A percentile compares a stretch with the other conserved stretches of the same genome.
Evolutionary conservation across 2,113 vertebrate genomes (phyloP).

Genomic region (Oostethus manadensis): DNA sequence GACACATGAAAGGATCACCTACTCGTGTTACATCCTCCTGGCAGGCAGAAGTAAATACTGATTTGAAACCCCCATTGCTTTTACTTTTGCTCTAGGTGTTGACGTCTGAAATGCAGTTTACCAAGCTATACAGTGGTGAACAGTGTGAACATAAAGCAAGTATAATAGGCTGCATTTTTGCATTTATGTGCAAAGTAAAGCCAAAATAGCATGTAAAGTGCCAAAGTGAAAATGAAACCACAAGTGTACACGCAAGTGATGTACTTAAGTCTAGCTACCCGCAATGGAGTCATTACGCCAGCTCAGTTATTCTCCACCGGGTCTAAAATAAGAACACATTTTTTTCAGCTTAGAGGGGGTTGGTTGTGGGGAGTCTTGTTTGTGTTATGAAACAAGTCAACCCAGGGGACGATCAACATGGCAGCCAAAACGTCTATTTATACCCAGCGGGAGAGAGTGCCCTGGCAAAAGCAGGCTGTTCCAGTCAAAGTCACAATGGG

Average conservation of each 20-base stretch:
- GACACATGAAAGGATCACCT: not conserved
- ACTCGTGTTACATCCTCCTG: slow-evolving; percentile 2
- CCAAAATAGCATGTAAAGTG: too few relatives aligned
- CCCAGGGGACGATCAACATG: slow-evolving; percentile 41
- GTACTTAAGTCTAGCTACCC: too few relatives aligned
- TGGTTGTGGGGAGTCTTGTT: slow-evolving; percentile 24
- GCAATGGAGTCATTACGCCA: not conserved
- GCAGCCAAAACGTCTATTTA: slow-evolving; percentile 61
- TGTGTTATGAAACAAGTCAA: slow-evolving; percentile 37
- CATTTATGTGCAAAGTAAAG: too few relatives aligned
- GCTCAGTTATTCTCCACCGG: slow-evolving; percentile 25
- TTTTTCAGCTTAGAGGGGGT: slow-evolving; percentile 3
- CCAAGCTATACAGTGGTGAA: too few relatives aligned
- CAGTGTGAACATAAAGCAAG: too few relatives aligned
- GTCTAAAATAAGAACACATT: slow-evolving; percentile 42
- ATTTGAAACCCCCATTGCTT: not conserved
- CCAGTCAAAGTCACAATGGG: slow-evolving; percentile 39
- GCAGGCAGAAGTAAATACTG: not conserved
- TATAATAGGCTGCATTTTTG: too few relatives aligned
- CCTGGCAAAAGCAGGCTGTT: slow-evolving; percentile 55
- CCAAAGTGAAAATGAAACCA: too few relatives aligned
- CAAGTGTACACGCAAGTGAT: too few relatives aligned
- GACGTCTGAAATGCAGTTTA: too few relatives aligned
- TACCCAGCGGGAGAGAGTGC: slow-evolving; percentile 45
- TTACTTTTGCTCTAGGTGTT: not conserved